Evolutionary conservation across 2,797 vertebrate genomes (phyloP).

Genomic region (Channallabes apus): DNA sequence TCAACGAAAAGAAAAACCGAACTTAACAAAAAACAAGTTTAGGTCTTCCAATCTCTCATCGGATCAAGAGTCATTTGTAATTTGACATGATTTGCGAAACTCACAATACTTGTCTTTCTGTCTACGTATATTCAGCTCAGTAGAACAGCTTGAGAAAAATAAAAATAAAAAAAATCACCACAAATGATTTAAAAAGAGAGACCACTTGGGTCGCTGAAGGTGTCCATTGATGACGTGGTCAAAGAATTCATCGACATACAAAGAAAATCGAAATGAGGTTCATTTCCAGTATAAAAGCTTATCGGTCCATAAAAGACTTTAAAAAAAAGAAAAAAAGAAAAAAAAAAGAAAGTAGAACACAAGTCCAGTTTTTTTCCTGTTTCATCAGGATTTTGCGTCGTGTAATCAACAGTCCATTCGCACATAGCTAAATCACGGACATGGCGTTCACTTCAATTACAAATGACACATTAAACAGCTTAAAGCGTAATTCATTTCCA

Average conservation of each 20-base stretch:
- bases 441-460: slow-evolving; percentile 36
- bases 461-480: slow-evolving; percentile 42
- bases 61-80: slow-evolving; percentile 39
- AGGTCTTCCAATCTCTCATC: slow-evolving; percentile 32
- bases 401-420: slow-evolving; percentile 49
- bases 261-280: slow-evolving; percentile 38
- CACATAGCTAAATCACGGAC: slow-evolving; percentile 22
- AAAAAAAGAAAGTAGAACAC: slow-evolving; percentile 2
- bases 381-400: slow-evolving; percentile 24
- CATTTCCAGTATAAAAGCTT: slow-evolving; percentile 29
- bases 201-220: slow-evolving; percentile 19
- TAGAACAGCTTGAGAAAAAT: slow-evolving; percentile 44
- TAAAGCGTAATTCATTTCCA: slow-evolving; percentile 29
- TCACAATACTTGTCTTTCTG: not conserved
- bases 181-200: slow-evolving; percentile 20
- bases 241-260: slow-evolving; percentile 50
- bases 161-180: slow-evolving; percentile 26
- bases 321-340: not conserved
- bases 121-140: slow-evolving; percentile 3
- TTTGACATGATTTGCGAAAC: not conserved
- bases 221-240: slow-evolving; percentile 46
- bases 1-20: not conserved
- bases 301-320: slow-evolving; percentile 66
- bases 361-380: slow-evolving; percentile 49
- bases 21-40: not conserved